Evolutionary conservation across 2,113 vertebrate species (phyloP).

Genomic region (Caranx ignobilis): DNA sequence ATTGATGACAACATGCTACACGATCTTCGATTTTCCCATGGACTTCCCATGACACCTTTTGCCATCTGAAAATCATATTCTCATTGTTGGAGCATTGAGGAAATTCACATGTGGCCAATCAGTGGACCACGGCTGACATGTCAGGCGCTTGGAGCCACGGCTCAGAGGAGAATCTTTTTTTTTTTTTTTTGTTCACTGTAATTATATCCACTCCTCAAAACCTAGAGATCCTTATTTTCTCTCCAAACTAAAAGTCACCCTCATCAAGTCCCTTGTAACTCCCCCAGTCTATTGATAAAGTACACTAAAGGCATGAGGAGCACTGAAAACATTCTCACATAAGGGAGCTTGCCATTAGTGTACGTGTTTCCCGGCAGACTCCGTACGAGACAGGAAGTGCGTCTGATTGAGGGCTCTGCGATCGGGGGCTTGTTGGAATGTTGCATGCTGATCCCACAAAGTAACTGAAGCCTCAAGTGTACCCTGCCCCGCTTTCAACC

Average conservation of each 20-base stretch:
- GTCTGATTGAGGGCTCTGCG: slow-evolving; percentile 67
- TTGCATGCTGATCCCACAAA: slow-evolving; percentile 69
- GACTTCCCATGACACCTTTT: slow-evolving; percentile 64
- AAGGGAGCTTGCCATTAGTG: slow-evolving; percentile 34
- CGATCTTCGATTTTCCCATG: slow-evolving; percentile 57
- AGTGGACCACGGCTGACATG: slow-evolving; percentile 48
- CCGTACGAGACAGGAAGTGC: slow-evolving; percentile 65
- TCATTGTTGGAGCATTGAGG: slow-evolving; percentile 20
- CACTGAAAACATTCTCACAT: slow-evolving; percentile 48
- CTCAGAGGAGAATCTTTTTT: slow-evolving; percentile 47
- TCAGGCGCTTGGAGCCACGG: slow-evolving; percentile 40
- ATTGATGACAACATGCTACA: slow-evolving; percentile 52
- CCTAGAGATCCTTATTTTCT: slow-evolving; percentile 27
- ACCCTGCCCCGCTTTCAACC: slow-evolving; percentile 53
- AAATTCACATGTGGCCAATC: slow-evolving; percentile 75
- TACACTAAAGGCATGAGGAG: slow-evolving; percentile 38
- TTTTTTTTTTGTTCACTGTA: slow-evolving; percentile 1
- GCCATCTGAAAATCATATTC: slow-evolving; percentile 77
- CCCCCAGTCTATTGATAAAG: slow-evolving; percentile 25
- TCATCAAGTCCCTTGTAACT: slow-evolving; percentile 24
- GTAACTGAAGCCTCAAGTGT: slow-evolving; percentile 70
- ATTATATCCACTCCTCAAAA: slow-evolving; percentile 48
- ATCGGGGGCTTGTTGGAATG: slow-evolving; percentile 70
- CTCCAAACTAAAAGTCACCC: slow-evolving; percentile 35
- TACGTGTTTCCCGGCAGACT: slow-evolving; percentile 32